Percentiles rank a stretch among this genome's conserved stretches.
phyloP scores from a whole-genome alignment of 1,140 invertebrate genomes.

The Himalopsyche phryganea region DNA sequence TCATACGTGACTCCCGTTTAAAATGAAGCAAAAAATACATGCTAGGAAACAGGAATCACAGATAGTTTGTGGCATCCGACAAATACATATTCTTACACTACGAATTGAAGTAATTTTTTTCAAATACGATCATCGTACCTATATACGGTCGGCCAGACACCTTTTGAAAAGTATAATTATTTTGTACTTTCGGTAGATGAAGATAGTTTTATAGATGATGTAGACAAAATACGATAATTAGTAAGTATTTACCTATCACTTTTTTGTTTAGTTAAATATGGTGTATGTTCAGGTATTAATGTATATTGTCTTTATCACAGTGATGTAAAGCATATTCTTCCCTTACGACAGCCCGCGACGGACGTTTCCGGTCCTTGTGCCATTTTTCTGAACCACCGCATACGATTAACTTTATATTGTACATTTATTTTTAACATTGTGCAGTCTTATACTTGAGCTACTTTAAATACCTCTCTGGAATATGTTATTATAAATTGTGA shows the following conservation, averaged over 20 bases:
- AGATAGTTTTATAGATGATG: constrained; percentile 26
- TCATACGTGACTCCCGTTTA: background rate
- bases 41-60: constrained; percentile 25
- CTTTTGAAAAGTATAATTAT: constrained; percentile 31
- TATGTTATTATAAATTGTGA: constrained; percentile 24
- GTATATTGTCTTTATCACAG: constrained; percentile 36
- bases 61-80: constrained; percentile 16
- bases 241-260: constrained; percentile 32
- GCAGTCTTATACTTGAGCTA: constrained; percentile 35
- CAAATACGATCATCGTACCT: constrained; percentile 9
- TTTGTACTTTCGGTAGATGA: constrained; percentile 33
- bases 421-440: constrained; percentile 24
- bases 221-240: constrained; percentile 32
- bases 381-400: background rate
- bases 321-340: constrained; percentile 33
- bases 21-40: constrained; percentile 16
- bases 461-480: constrained; percentile 26
- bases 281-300: constrained; percentile 32
- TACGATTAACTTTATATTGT: constrained; percentile 22
- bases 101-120: constrained; percentile 13
- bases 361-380: background rate
- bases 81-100: constrained; percentile 16
- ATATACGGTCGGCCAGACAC: constrained; percentile 31
- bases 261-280: constrained; percentile 29
- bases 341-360: background rate